phyloP scores from a whole-genome alignment of 2,888 invertebrate species.

The Eumerus sabulonum region DNA sequence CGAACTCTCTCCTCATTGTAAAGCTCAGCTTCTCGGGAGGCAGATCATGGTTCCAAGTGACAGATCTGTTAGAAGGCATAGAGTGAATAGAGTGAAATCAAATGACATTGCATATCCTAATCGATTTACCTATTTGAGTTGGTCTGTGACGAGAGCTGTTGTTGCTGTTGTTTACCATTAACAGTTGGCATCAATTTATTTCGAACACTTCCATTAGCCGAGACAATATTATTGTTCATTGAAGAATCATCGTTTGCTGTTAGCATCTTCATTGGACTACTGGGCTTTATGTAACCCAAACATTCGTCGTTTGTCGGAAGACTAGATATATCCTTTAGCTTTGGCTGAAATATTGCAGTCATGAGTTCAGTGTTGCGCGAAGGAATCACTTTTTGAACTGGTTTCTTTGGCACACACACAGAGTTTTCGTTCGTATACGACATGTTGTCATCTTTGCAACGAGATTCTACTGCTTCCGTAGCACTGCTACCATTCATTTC shows the following conservation, averaged over 20 bases:
- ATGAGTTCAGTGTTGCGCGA: slow-evolving; percentile 82
- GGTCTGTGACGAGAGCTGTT: slow-evolving; percentile 71
- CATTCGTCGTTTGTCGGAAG: slow-evolving; percentile 71
- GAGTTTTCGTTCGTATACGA: slow-evolving; percentile 64
- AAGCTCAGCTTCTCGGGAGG: slow-evolving; percentile 89
- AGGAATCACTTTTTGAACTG: slow-evolving; percentile 89
- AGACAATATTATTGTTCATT: slow-evolving; percentile 73
- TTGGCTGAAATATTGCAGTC: slow-evolving; percentile 55
- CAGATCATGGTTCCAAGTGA: slow-evolving; percentile 87
- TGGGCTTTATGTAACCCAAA: slow-evolving; percentile 80
- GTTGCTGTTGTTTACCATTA: slow-evolving; percentile 75
- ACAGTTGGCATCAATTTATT: slow-evolving; percentile 58
- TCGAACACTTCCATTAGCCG: slow-evolving; percentile 70
- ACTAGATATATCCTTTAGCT: slow-evolving; percentile 43
- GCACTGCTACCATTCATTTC: slow-evolving; percentile 66
- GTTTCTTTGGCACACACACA: slow-evolving; percentile 80
- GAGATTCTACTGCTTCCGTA: slow-evolving; percentile 69
- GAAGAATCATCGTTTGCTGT: slow-evolving; percentile 69
- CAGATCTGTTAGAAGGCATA: slow-evolving; percentile 73
- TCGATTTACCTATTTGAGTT: slow-evolving; percentile 73
- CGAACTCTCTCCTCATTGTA: slow-evolving; percentile 94
- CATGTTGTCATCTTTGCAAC: slow-evolving; percentile 64
- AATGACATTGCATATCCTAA: not conserved
- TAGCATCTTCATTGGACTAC: slow-evolving; percentile 77
- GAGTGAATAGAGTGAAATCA: too few relatives aligned